phyloP scores from a whole-genome alignment of 2,113 vertebrate genomes.

The Naja naja region DNA sequence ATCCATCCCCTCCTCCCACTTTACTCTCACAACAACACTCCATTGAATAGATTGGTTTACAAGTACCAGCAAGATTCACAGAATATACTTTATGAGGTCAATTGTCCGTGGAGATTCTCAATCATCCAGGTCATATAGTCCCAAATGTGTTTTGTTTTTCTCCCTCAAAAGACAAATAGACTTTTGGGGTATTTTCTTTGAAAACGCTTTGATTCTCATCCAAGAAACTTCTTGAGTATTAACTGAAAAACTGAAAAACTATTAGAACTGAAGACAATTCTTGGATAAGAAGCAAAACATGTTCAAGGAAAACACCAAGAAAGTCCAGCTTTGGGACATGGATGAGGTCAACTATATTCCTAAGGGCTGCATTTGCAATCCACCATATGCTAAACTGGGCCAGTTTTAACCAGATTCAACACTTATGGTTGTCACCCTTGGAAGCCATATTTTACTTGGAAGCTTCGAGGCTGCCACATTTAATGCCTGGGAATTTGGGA shows the following conservation, averaged over 20 bases:
- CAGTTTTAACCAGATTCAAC: not conserved
- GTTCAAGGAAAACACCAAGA: not conserved
- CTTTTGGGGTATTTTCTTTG: no score
- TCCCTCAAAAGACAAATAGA: no score
- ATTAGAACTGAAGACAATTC: not conserved
- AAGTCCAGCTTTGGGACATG: not conserved
- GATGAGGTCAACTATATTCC: not conserved
- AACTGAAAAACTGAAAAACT: no score
- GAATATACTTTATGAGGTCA: not conserved
- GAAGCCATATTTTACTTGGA: no score
- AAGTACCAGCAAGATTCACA: not conserved
- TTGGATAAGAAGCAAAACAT: not conserved
- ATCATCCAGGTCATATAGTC: no score
- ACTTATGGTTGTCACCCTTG: not conserved
- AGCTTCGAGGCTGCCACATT: no score
- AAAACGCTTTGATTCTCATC: no score
- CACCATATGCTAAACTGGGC: not conserved
- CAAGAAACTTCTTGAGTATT: no score
- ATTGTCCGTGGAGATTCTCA: no score
- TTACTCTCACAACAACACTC: not conserved
- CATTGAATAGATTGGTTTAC: not conserved
- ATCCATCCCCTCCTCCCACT: not conserved
- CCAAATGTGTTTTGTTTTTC: no score
- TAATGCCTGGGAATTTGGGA: no score
- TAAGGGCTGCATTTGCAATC: not conserved